phyloP scores from a whole-genome alignment of 2,113 vertebrate species.

The Otus sunia region DNA sequence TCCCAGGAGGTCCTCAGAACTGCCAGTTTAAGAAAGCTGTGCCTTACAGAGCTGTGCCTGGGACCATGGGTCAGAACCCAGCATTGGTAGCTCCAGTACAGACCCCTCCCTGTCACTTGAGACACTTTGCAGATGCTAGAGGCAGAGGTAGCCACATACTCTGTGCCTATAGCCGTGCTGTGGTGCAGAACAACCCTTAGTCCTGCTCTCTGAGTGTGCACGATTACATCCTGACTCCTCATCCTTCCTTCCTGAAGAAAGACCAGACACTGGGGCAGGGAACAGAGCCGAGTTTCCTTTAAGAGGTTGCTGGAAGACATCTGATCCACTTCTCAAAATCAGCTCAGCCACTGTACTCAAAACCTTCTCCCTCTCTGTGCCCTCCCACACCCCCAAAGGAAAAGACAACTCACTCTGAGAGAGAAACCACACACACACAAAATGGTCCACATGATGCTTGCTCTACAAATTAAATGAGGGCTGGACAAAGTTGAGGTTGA shows the following conservation, averaged over 20 bases:
- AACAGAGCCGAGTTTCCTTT: neutral
- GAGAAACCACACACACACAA: neutral
- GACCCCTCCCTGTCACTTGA: neutral
- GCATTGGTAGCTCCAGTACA: neutral
- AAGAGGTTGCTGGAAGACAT: neutral
- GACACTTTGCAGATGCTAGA: neutral
- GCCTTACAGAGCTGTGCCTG: rapidly evolving
- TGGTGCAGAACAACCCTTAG: neutral
- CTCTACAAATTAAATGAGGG: neutral
- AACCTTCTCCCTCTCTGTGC: neutral
- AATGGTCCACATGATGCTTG: rapidly evolving
- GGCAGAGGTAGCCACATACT: neutral
- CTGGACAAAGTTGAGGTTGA: neutral
- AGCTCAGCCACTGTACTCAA: neutral
- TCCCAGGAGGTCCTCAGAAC: neutral
- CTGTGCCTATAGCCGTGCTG: rapidly evolving
- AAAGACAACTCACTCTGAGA: neutral
- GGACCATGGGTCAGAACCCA: neutral
- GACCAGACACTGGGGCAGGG: neutral
- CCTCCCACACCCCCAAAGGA: neutral
- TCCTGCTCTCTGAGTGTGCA: neutral
- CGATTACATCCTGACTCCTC: rapidly evolving
- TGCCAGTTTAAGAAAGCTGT: neutral
- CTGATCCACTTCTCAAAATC: neutral
- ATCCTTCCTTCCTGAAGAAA: neutral